phyloP scores from a whole-genome alignment of 2,113 vertebrate genomes.

The Oncorhynchus masou region DNA sequence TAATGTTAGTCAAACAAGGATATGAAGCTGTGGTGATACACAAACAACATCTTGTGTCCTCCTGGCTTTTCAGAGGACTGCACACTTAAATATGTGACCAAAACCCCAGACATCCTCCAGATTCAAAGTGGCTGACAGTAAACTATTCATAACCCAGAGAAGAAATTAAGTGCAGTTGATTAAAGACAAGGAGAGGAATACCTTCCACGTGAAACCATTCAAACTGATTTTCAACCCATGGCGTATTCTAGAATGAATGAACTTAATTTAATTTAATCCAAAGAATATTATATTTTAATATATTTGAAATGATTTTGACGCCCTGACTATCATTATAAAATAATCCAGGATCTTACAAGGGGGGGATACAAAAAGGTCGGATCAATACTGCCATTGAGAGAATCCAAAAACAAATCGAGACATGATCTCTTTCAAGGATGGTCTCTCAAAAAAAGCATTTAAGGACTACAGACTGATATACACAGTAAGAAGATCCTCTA shows the following conservation, averaged over 20 bases:
- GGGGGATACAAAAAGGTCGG: no score
- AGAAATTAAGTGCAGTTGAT: conserved; percentile 64
- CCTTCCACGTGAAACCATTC: conserved; percentile 51
- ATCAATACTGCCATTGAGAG: no score
- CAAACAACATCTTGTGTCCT: no score
- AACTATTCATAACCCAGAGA: conserved; percentile 54
- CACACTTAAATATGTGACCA: background rate
- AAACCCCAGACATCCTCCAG: background rate
- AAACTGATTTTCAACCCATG: conserved; percentile 50
- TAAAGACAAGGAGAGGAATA: conserved; percentile 39
- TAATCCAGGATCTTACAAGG: no score
- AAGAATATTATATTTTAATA: background rate
- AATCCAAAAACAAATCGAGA: no score
- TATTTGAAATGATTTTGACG: background rate
- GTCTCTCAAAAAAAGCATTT: no score
- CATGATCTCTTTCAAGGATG: no score
- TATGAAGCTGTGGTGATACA: no score
- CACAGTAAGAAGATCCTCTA: no score
- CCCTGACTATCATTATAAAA: background rate
- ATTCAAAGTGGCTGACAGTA: conserved; percentile 47
- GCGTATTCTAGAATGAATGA: conserved; percentile 18
- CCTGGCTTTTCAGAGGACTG: background rate
- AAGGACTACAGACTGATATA: background rate
- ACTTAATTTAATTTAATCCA: background rate
- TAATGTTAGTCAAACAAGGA: no score